These are phyloP conservation scores for Danionella dracula DNA, from an alignment of 2,797 vertebrate genomes.

Conservation along the genomic window DNA sequence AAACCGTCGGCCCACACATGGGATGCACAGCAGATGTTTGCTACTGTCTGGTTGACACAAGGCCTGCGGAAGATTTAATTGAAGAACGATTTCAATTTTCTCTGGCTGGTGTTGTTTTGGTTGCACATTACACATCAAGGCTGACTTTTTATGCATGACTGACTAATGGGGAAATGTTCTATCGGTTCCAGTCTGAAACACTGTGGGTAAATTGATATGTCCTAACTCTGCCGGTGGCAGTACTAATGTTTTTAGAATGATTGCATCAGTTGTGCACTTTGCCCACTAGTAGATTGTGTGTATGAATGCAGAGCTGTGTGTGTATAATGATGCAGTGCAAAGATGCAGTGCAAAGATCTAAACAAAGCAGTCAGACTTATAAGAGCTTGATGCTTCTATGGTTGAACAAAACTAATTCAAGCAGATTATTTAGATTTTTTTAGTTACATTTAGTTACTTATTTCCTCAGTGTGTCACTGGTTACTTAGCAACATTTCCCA, in stretches of 20 bases:
- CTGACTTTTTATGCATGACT: neutral
- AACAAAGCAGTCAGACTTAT: no score
- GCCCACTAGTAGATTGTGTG: neutral
- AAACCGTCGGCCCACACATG: constrained; percentile 34
- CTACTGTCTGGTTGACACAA: neutral
- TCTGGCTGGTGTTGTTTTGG: neutral
- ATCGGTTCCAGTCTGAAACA: neutral
- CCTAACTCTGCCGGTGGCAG: neutral
- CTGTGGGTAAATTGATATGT: neutral
- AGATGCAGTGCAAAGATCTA: no score
- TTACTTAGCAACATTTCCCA: constrained; percentile 37
- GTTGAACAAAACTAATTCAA: no score
- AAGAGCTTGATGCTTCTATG: no score
- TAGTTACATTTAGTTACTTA: constrained; percentile 3
- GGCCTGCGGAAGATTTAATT: neutral
- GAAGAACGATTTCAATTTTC: neutral
- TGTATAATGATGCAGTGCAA: constrained; percentile 18
- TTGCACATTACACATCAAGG: neutral
- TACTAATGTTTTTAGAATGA: neutral
- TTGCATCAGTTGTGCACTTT: constrained; percentile 1
- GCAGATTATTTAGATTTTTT: no score
- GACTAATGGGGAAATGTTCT: neutral
- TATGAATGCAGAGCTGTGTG: constrained; percentile 36
- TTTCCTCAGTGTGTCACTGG: constrained; percentile 9
- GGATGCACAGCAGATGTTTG: constrained; percentile 18